Base-by-base conservation (phyloP, 2,888 invertebrate genomes). In the Andrena bicolor region DNA sequence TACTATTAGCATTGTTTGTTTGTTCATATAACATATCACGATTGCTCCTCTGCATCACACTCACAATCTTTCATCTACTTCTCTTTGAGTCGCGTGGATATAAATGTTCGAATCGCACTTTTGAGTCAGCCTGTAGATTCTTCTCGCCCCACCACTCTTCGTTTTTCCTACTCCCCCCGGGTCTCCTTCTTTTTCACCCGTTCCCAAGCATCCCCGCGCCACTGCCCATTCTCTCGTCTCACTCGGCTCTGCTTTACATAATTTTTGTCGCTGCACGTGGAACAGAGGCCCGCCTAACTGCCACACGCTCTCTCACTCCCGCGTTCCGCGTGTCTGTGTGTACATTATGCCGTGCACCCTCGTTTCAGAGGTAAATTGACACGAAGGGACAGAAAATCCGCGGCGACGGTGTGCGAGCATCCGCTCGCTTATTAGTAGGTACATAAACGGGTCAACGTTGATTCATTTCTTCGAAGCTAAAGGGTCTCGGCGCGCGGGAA, bases 201-300 rank as follows among this genome's bases (percentile, higher is more conserved):
- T 81, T 80, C 80, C 85, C 75, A 79, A 80, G 75, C 74, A 79
- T 30, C 56, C 51, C 63, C 75, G 49, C 49, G 72, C 61, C 66
- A 56, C 60, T 65, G 64, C 26, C 68, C 72, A 76, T 82, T 82
- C 83, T 80, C 80, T 83, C 73, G 72, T 83, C 75, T 71, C 82
- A 79, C 78, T 78, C 83, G 79, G 83, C 81, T 66, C 82, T 82
- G 84, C 83, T 89, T 88, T 89, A 89, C 89, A 89, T 89, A 89
- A 89, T 89, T 89, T 84, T 89, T 82, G 84, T 89, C 88, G 89
- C 86, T 89, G 88, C 85, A 84, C 83, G 86, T 85, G 80, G 85
- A 89, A 71, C 77, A 61, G 77, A 81, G 77, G 65, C 84, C 80
- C 80, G 73, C 78, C 80, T 82, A 79, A 72, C 65, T 58, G 83